Evolutionary conservation across 2,113 vertebrate species (phyloP).

Genomic region (Tonatia bakeri): DNA sequence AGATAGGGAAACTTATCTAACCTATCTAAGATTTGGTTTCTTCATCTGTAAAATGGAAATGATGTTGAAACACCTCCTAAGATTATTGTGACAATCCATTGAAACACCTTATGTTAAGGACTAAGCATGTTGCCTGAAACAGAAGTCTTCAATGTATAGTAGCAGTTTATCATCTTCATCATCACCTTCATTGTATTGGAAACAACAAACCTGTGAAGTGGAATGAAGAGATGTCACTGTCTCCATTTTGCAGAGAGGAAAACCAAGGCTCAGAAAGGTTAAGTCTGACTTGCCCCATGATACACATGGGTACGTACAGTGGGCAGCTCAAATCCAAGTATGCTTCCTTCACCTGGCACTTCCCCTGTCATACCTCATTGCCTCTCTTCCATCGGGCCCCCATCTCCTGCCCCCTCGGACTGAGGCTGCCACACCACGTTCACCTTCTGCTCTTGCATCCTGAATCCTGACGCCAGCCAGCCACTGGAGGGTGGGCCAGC

Average conservation of each 20-base stretch:
- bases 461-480: background rate
- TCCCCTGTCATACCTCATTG: accelerated
- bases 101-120: background rate
- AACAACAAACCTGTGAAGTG: background rate
- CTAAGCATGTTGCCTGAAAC: background rate
- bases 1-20: background rate
- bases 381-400: no score
- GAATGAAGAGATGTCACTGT: background rate
- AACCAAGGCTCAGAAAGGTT: background rate
- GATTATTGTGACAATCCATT: background rate
- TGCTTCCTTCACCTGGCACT: background rate
- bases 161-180: background rate
- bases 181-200: background rate
- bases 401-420: background rate
- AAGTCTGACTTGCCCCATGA: background rate
- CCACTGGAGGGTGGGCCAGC: background rate
- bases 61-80: background rate
- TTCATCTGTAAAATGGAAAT: background rate
- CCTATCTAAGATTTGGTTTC: background rate
- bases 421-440: no score
- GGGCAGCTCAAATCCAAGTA: background rate
- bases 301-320: no score
- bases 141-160: background rate
- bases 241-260: background rate
- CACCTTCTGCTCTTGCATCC: background rate